Evolutionary conservation across 2,797 vertebrate species (phyloP), one percentile per base, ranked within the genome.

Genomic region (Steatocranus sp.): DNA sequence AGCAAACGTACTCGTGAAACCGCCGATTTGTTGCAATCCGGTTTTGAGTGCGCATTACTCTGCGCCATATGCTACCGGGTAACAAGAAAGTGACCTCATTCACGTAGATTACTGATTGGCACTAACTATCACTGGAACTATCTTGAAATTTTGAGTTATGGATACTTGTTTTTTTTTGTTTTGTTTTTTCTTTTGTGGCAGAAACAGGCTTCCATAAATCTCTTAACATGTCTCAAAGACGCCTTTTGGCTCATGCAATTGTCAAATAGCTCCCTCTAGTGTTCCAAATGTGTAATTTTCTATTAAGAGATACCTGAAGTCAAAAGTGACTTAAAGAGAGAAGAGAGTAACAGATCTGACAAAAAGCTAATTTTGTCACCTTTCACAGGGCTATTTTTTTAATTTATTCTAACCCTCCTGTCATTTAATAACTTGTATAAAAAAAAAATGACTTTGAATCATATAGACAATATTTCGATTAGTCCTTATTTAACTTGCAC

Each of bases 221-320:
- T 27, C 66, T 70, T 30, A 46, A 27, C 66, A 18, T 46, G 25
- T 18, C 14, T 18, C 17, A n/a, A 34, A n/a, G 30, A 15, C 0
- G 0, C 7, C 5, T 41, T 61, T 9, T 49, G 32, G n/a, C 4
- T 10, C 17, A 3, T 5, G 20, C 32, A 11, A 27, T 36, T 81
- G 73, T 11, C 9, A 79, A 90, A 85, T 79, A 75, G 48, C 86
- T 36, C 78, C 85, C 76, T 80, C 89, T 94, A 58, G 70, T 93
- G 94, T 79, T 87, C 1, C 63, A 83, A 75, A 18, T 79, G 11
- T 48, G 8, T 43, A 78, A 4, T 58, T 17, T 7, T 79, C 23
- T 6, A 15, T 36, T 15, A 43, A 63, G 8, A 3, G 11, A 75
- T 25, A 30, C 17, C 43, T 70, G 3, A 7, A 38, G 46, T 8